These are phyloP conservation scores for Barnardius zonarius DNA, from an alignment of 2,113 vertebrate genomes.

Conservation along the genomic window DNA sequence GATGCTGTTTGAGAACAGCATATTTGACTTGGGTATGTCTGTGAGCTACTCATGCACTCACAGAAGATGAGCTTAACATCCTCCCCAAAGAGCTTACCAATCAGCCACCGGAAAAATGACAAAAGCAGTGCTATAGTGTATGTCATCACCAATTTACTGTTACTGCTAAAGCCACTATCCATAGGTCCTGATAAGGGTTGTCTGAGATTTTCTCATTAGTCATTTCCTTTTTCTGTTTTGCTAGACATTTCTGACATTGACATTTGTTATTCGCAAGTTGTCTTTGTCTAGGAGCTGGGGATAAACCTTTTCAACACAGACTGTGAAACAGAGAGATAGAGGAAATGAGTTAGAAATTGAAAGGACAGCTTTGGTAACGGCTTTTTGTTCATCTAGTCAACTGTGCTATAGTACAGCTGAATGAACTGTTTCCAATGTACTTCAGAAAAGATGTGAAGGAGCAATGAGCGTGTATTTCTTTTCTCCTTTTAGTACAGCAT, in stretches of 20 bases:
- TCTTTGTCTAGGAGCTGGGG: not conserved
- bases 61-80: not conserved
- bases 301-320: not conserved
- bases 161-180: not conserved
- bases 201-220: not conserved
- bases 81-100: not conserved
- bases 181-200: not conserved
- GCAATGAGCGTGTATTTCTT: not conserved
- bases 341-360: slow-evolving; percentile 12
- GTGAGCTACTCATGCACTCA: not conserved
- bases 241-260: not conserved
- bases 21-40: not conserved
- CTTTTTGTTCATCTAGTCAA: not conserved
- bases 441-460: not conserved
- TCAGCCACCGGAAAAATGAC: not conserved
- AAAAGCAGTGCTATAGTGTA: not conserved
- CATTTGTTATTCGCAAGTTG: not conserved
- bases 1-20: not conserved
- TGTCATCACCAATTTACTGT: not conserved
- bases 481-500: not conserved
- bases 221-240: not conserved
- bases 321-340: not conserved
- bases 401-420: not conserved
- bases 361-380: slow-evolving; percentile 2
- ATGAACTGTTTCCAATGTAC: not conserved